These are phyloP conservation scores for Pomacea maculata DNA, from an alignment of 1,140 invertebrate species.

Conservation along the genomic window DNA sequence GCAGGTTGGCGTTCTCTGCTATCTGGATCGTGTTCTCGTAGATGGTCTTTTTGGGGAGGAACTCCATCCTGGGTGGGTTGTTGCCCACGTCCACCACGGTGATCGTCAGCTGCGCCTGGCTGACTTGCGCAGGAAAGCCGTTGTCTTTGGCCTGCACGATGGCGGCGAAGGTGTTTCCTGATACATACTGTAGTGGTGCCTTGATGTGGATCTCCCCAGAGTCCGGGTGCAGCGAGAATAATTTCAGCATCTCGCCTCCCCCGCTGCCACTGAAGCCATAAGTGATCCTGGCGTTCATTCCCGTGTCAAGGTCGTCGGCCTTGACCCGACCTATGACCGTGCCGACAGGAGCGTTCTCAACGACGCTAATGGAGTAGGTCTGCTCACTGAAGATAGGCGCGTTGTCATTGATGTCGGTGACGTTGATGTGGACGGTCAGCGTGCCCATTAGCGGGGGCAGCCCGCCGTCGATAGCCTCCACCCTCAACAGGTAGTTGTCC, in stretches of 20 bases:
- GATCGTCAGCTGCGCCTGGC: constrained; percentile 30
- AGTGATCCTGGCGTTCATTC: constrained; percentile 89
- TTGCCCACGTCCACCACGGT: constrained; percentile 38
- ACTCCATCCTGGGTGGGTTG: constrained; percentile 29
- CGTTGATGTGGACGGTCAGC: constrained; percentile 29
- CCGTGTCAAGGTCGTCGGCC: constrained; percentile 34
- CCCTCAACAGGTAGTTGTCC: constrained; percentile 70
- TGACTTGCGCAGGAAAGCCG: constrained; percentile 22
- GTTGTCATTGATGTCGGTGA: constrained; percentile 44
- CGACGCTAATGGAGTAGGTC: constrained; percentile 24
- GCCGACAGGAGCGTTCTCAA: constrained; percentile 25
- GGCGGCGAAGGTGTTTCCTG: constrained; percentile 30
- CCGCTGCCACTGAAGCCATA: constrained; percentile 24
- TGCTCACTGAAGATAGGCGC: constrained; percentile 35
- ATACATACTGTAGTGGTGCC: constrained; percentile 28
- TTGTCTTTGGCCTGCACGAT: constrained; percentile 38
- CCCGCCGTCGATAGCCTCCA: constrained; percentile 89
- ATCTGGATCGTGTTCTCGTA: constrained; percentile 28
- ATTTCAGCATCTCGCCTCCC: constrained; percentile 3
- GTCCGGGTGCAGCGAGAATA: constrained; percentile 29
- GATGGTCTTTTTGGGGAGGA: constrained; percentile 26
- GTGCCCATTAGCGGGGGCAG: constrained; percentile 72
- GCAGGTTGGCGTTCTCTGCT: constrained; percentile 23
- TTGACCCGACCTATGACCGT: constrained; percentile 25
- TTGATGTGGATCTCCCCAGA: constrained; percentile 32